Conservation (phyloP, 2,888 invertebrate genomes). For the Drosophila austrosaltans region DNA sequence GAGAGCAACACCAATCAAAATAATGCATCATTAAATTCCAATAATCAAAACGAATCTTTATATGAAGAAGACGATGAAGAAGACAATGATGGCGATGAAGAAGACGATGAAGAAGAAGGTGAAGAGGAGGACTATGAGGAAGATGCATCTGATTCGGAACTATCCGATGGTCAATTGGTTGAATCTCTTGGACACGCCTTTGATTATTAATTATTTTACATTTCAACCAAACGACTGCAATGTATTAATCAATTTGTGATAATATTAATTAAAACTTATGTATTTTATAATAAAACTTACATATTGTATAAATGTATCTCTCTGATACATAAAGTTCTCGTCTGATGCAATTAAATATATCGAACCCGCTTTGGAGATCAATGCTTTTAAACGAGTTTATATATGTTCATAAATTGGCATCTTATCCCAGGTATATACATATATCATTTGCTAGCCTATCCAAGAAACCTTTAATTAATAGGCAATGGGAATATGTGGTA, state of each 20-base stretch:
- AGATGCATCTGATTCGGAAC: constrained; percentile 22
- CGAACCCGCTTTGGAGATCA: no score
- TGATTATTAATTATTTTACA: constrained; percentile 9
- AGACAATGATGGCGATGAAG: neutral
- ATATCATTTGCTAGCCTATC: no score
- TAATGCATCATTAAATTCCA: neutral
- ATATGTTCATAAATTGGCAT: no score
- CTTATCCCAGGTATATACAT: no score
- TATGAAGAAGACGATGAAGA: constrained; percentile 1
- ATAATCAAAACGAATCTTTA: neutral
- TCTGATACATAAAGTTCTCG: no score
- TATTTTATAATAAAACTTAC: neutral
- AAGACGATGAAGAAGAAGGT: neutral
- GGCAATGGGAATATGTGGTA: no score
- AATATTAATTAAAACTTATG: neutral
- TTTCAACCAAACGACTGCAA: neutral
- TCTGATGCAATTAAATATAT: no score
- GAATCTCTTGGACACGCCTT: constrained; percentile 30
- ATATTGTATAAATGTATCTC: no score
- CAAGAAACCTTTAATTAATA: no score
- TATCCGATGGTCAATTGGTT: constrained; percentile 32
- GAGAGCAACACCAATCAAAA: neutral
- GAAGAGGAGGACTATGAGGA: constrained; percentile 22
- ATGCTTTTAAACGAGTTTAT: no score
- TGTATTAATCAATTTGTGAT: neutral